phyloP scores from a whole-genome alignment of 2,113 vertebrate genomes.

The Pogonocichla stellata region DNA sequence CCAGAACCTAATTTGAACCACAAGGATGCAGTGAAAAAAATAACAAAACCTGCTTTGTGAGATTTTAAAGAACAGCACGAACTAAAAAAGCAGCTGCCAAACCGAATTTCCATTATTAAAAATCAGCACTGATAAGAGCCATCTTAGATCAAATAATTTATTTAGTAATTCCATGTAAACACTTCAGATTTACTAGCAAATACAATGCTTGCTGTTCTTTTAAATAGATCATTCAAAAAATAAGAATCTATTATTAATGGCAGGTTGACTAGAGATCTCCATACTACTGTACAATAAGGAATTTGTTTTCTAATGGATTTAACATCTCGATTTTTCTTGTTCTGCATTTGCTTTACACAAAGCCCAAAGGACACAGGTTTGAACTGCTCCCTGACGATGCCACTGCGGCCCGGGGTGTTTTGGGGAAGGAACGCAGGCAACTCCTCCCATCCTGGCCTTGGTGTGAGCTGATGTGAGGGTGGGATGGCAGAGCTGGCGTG shows the following conservation, averaged over 20 bases:
- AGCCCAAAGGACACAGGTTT: constrained; percentile 58
- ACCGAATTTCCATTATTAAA: constrained; percentile 51
- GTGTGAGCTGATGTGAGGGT: constrained; percentile 54
- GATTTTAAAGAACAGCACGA: constrained; percentile 43
- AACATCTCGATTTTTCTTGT: constrained; percentile 52
- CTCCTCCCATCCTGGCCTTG: constrained; percentile 40
- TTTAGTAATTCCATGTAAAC: constrained; percentile 69
- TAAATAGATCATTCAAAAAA: constrained; percentile 71
- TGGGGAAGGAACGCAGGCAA: constrained; percentile 53
- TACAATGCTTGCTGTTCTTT: constrained; percentile 66
- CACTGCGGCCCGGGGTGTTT: constrained; percentile 39
- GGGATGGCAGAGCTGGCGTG: constrained; percentile 42
- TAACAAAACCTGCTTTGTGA: not conserved
- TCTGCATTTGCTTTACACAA: constrained; percentile 56
- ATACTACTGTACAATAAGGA: constrained; percentile 67
- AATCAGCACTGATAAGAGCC: constrained; percentile 67
- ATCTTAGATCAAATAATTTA: constrained; percentile 72
- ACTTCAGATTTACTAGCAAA: constrained; percentile 70
- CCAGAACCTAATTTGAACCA: constrained; percentile 2
- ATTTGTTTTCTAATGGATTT: constrained; percentile 51
- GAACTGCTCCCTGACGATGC: constrained; percentile 54
- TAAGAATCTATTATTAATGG: constrained; percentile 70
- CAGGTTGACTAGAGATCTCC: constrained; percentile 68
- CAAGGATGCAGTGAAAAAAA: not conserved
- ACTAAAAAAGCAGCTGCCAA: constrained; percentile 26